Evolutionary conservation across 1,140 invertebrate genomes (phyloP), one percentile per base, ranked within the genome.

Genomic region (Plectrocnemia conspersa): DNA sequence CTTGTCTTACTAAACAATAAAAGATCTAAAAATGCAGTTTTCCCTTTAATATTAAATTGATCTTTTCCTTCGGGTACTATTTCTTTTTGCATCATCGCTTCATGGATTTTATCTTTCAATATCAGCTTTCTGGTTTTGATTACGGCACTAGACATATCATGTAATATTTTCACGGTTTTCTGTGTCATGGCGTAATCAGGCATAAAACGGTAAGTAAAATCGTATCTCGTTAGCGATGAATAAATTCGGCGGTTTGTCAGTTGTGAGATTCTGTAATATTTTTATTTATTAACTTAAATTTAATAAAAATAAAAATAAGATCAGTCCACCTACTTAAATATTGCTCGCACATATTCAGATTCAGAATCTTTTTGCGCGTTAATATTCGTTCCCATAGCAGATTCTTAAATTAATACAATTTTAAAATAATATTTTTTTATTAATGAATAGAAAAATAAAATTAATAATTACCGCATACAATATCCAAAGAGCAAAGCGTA

Each of bases 1-100:
- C 40, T 71, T 38, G 76, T 29, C n/a, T n/a, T 7, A 29, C 27
- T 29, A 7, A 29, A 7, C n/a, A 7, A 7, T 29, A 29, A 7
- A 15, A 6, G n/a, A 7, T 7, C 6, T 29, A 29, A 29, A 29
- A 29, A 29, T 27, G n/a, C 54, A 22, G 27, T 46, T 52, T 64
- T 61, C 77, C 79, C 64, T 79, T 84, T 69, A 85, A 86, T 82
- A 86, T 87, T 55, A 86, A 87, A 2, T 83, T 86, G 62, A 86
- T 82, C 81, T 69, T 86, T 84, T 64, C 85, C 83, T 54, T 79
- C 70, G 52, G n/a, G n/a, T n/a, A n/a, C n/a, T n/a, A n/a, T n/a
- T n/a, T 29, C n/a, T n/a, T n/a, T n/a, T n/a, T 23, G 13, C 16
- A 16, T 38, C n/a, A 15, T 36, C n/a, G n/a, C n/a, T 23, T 27